Percentiles rank a stretch among this genome's conserved stretches.
phyloP scores from a whole-genome alignment of 2,888 invertebrate genomes.

The Cosmopolites sordidus region DNA sequence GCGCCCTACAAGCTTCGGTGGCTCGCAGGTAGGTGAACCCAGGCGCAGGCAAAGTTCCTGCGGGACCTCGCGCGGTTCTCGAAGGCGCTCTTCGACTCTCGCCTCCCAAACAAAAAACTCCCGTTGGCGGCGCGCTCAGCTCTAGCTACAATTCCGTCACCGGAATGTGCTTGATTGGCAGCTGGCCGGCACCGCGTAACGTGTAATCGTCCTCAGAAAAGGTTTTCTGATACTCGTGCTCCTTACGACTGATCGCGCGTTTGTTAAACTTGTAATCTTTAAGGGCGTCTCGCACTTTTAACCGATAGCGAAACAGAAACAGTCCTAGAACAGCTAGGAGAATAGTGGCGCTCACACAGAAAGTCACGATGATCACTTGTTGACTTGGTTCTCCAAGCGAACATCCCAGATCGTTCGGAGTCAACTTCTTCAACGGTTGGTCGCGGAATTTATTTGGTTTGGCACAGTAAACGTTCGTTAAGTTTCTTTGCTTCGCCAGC shows the following conservation, averaged over 20 bases:
- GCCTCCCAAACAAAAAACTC: constrained; percentile 65
- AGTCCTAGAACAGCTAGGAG: constrained; percentile 67
- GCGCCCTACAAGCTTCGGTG: constrained; percentile 58
- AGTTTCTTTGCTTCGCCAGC: constrained; percentile 63
- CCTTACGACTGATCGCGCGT: constrained; percentile 67
- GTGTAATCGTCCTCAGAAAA: constrained; percentile 81
- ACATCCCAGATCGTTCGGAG: constrained; percentile 76
- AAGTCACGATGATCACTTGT: constrained; percentile 73
- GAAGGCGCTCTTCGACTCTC: constrained; percentile 46
- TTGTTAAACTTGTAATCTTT: constrained; percentile 82
- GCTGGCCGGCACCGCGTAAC: constrained; percentile 62
- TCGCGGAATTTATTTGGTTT: constrained; percentile 70
- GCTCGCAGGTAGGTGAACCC: constrained; percentile 70
- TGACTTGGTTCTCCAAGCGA: constrained; percentile 73
- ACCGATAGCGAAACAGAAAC: constrained; percentile 73
- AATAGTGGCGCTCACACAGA: constrained; percentile 70
- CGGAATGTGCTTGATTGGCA: constrained; percentile 67
- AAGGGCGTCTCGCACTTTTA: constrained; percentile 74
- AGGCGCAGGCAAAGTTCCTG: constrained; percentile 65
- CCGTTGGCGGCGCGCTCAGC: constrained; percentile 80
- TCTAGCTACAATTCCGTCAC: constrained; percentile 95
- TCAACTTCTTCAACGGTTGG: constrained; percentile 62
- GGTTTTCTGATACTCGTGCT: constrained; percentile 85
- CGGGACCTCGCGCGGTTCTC: constrained; percentile 50
- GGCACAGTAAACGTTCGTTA: constrained; percentile 65